These are phyloP conservation scores for Philopotamus ludificatus DNA, from an alignment of 1,140 invertebrate genomes.

Conservation along the genomic window DNA sequence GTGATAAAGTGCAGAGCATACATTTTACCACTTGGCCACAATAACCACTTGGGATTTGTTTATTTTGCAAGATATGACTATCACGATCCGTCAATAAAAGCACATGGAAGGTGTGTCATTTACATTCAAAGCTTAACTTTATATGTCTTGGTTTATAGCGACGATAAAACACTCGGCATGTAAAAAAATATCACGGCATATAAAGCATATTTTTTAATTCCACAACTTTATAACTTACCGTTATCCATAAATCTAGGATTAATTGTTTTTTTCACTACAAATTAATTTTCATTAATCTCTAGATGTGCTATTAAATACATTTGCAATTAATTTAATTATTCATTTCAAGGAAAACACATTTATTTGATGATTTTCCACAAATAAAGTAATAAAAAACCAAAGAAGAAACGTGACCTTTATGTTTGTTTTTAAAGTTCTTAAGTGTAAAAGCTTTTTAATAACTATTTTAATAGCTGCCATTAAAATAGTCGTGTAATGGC, in stretches of 20 bases:
- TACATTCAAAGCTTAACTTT: not conserved
- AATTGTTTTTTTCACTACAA: not conserved
- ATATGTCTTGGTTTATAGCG: not conserved
- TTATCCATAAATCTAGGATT: not conserved
- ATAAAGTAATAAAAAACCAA: no score
- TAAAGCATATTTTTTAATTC: not conserved
- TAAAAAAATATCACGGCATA: not conserved
- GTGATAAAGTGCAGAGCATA: slow-evolving; percentile 29
- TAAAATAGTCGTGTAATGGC: not conserved
- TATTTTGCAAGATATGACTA: slow-evolving; percentile 23
- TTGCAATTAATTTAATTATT: no score
- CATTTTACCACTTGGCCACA: slow-evolving; percentile 18
- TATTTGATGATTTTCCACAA: no score
- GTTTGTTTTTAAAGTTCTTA: not conserved
- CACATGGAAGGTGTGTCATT: not conserved
- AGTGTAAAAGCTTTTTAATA: not conserved
- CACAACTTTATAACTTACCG: not conserved
- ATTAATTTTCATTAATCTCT: not conserved
- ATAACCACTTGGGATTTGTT: slow-evolving; percentile 14
- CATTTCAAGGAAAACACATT: no score
- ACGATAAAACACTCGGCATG: not conserved
- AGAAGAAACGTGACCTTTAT: not conserved
- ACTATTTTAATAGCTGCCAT: not conserved
- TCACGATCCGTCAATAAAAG: slow-evolving; percentile 30
- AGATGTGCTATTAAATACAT: no score